phyloP scores from a whole-genome alignment of 2,113 vertebrate genomes.

The Phaethornis superciliosus region DNA sequence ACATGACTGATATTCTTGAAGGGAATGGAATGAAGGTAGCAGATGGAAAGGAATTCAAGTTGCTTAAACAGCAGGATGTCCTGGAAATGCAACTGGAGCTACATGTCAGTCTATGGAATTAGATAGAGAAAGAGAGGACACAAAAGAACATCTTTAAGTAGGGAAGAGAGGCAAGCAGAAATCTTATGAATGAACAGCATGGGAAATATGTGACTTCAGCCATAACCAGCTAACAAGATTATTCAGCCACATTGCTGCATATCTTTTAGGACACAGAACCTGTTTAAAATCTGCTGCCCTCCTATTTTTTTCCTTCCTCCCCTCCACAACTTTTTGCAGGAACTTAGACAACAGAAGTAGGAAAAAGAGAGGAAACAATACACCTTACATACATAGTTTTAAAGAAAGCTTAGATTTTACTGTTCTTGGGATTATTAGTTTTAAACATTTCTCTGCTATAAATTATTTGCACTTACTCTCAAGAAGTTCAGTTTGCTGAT shows the following conservation, averaged over 20 bases:
- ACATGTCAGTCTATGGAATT: not conserved
- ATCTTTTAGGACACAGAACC: not conserved
- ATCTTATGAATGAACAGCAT: not conserved
- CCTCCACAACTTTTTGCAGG: not conserved
- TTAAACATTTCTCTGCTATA: not conserved
- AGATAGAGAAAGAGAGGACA: not conserved
- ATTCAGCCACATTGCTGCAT: not conserved
- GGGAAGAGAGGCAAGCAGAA: not conserved
- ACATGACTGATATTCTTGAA: not conserved
- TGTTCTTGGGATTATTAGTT: not conserved
- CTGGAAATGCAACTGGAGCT: not conserved
- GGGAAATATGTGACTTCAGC: not conserved
- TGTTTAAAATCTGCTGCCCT: not conserved
- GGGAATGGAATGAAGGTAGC: not conserved
- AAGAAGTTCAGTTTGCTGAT: conserved; percentile 90
- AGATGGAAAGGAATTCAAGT: not conserved
- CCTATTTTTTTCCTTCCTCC: not conserved
- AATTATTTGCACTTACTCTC: conserved; percentile 82
- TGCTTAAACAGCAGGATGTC: not conserved
- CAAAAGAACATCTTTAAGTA: not conserved
- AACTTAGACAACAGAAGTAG: not conserved
- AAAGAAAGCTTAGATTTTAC: not conserved
- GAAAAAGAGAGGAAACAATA: not conserved
- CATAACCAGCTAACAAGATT: not conserved
- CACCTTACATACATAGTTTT: not conserved